Conservation (phyloP, 2,888 invertebrate genomes). For the Sinhomidia bicolor region DNA sequence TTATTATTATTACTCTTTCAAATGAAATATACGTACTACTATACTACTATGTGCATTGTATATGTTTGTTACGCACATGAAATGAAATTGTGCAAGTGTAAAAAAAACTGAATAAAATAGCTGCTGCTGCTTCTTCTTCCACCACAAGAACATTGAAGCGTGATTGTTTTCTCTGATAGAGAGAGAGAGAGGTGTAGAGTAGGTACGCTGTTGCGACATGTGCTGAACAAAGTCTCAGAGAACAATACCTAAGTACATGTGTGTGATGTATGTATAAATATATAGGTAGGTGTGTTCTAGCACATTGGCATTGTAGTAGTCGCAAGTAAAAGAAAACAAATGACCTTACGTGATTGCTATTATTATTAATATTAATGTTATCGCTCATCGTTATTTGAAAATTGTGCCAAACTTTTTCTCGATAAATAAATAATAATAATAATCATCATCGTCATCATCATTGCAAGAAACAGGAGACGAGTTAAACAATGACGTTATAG, state of each 20-base stretch:
- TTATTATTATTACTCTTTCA: neutral
- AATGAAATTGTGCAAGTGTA: neutral
- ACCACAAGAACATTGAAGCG: neutral
- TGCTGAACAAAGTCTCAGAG: neutral
- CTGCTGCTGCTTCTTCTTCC: neutral
- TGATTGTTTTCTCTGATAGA: constrained; percentile 35
- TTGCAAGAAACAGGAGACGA: too few relatives aligned
- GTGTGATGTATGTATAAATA: neutral
- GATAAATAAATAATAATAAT: too few relatives aligned
- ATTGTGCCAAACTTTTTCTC: too few relatives aligned
- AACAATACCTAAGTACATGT: neutral
- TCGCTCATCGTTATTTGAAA: neutral
- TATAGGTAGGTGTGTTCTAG: too few relatives aligned
- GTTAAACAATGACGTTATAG: neutral
- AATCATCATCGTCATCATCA: too few relatives aligned
- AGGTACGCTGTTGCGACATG: constrained; percentile 24
- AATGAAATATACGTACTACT: neutral
- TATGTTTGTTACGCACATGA: neutral
- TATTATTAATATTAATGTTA: neutral
- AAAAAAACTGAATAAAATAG: too few relatives aligned
- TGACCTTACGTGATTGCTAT: neutral
- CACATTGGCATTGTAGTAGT: too few relatives aligned
- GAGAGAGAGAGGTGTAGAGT: too few relatives aligned
- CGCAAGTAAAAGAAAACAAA: neutral
- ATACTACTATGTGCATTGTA: neutral